These are phyloP conservation scores for Meteorus sp. DNA, from an alignment of 1,140 invertebrate genomes.

Conservation along the genomic window DNA sequence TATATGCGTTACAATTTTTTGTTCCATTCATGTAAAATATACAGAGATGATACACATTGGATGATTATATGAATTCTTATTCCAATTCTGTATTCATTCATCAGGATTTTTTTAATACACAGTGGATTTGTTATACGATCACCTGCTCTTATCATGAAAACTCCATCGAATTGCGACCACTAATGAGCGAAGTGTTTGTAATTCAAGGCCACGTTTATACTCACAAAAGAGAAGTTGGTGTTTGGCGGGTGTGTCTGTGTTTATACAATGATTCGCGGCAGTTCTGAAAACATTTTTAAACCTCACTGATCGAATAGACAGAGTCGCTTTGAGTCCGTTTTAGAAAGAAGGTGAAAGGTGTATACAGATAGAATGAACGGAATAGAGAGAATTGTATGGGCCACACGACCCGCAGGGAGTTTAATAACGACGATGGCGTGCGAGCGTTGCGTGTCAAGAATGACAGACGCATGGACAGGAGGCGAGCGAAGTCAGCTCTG, in stretches of 20 bases:
- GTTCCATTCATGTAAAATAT: neutral
- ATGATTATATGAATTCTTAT: no score
- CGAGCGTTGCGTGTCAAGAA: slow-evolving; percentile 50
- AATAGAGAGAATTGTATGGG: slow-evolving; percentile 11
- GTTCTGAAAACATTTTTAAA: no score
- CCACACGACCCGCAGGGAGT: slow-evolving; percentile 22
- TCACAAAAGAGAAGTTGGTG: neutral
- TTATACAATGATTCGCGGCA: no score
- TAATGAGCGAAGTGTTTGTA: slow-evolving; percentile 16
- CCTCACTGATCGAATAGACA: no score
- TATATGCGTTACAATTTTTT: neutral
- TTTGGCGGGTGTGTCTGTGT: neutral
- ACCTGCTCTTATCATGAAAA: slow-evolving; percentile 7
- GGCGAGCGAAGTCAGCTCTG: slow-evolving; percentile 41
- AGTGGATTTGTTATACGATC: no score
- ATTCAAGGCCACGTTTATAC: slow-evolving; percentile 16
- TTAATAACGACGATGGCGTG: slow-evolving; percentile 49
- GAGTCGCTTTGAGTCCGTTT: no score
- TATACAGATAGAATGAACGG: neutral
- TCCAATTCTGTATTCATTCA: no score
- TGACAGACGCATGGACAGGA: slow-evolving; percentile 53
- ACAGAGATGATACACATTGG: no score
- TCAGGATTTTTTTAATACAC: no score
- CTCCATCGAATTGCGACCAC: neutral
- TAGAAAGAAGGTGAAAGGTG: neutral